These are phyloP conservation scores for Sparus aurata DNA, from an alignment of 2,797 vertebrate genomes.

Conservation along the genomic window DNA sequence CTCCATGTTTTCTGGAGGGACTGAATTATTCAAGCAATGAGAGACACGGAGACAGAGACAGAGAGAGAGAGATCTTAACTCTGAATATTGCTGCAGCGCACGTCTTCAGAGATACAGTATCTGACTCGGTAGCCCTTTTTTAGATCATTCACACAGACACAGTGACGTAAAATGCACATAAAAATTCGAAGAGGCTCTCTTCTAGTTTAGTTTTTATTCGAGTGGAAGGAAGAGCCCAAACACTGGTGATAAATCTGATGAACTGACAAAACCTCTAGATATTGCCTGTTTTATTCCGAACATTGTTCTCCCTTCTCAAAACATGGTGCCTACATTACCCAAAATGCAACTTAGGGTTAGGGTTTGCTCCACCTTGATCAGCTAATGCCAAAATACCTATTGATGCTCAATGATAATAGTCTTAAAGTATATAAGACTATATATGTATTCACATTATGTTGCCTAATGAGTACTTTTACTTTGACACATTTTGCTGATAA, in stretches of 20 bases:
- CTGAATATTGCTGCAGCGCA: constrained; percentile 47
- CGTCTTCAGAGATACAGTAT: constrained; percentile 34
- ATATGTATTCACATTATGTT: no score
- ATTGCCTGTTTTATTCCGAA: no score
- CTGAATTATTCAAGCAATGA: constrained; percentile 70
- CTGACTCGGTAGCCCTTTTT: constrained; percentile 5
- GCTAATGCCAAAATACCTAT: neutral
- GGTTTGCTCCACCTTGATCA: neutral
- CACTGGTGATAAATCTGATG: neutral
- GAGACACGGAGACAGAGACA: constrained; percentile 23
- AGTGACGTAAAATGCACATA: constrained; percentile 29
- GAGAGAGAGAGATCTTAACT: constrained; percentile 25
- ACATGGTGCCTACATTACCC: no score
- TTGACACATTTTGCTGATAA: neutral
- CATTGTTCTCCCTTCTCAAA: no score
- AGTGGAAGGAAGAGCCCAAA: constrained; percentile 7
- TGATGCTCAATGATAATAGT: neutral
- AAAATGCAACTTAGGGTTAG: no score
- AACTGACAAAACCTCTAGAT: no score
- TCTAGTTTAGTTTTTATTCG: constrained; percentile 5
- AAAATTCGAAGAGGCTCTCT: constrained; percentile 21
- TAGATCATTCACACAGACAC: constrained; percentile 21
- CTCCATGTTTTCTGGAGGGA: constrained; percentile 57
- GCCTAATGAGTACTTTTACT: neutral
- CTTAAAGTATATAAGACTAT: no score